phyloP scores from a whole-genome alignment of 2,888 invertebrate species.

The Cepaea hortensis region DNA sequence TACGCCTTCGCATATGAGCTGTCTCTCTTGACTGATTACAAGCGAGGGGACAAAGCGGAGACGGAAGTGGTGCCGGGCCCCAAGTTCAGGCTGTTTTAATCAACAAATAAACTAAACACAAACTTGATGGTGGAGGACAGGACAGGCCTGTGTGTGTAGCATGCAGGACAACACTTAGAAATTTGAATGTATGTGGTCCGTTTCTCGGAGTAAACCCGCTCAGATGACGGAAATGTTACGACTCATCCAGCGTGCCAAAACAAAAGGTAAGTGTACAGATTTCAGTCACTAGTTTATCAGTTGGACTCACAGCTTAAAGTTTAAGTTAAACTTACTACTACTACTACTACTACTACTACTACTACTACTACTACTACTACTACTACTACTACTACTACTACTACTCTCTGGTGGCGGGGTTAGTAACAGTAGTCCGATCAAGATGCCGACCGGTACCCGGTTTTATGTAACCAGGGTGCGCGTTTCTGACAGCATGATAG shows the following conservation, averaged over 20 bases:
- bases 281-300: neutral
- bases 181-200: neutral
- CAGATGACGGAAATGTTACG: neutral
- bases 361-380: constrained; percentile 34
- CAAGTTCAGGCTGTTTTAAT: neutral
- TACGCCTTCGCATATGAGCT: neutral
- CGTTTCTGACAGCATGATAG: too few relatives aligned
- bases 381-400: constrained; percentile 34
- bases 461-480: too few relatives aligned
- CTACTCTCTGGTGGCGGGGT: neutral
- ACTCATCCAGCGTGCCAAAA: constrained; percentile 9
- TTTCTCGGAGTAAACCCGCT: neutral
- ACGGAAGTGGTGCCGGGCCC: constrained; percentile 29
- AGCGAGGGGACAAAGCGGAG: constrained; percentile 34
- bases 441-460: too few relatives aligned
- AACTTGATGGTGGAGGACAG: neutral
- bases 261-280: constrained; percentile 13
- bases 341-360: constrained; percentile 15
- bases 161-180: neutral
- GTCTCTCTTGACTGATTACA: constrained; percentile 20
- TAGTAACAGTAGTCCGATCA: too few relatives aligned
- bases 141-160: neutral
- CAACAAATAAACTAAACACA: neutral
- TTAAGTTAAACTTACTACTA: too few relatives aligned
- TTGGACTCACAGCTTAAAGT: neutral